phyloP scores from a whole-genome alignment of 1,140 invertebrate genomes.

The Hyposmocoma kahamanoa region DNA sequence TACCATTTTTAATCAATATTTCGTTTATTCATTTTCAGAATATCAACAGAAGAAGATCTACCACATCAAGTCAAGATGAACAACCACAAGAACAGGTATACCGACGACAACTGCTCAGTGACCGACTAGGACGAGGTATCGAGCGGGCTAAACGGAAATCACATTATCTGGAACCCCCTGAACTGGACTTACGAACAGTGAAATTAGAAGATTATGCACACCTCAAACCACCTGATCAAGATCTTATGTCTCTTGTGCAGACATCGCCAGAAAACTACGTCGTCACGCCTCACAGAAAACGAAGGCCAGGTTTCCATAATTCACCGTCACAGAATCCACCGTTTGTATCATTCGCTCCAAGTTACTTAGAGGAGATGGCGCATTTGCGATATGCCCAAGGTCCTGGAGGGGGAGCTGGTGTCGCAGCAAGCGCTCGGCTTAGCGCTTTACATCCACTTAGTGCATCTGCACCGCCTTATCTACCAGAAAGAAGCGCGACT shows the following conservation, averaged over 20 bases:
- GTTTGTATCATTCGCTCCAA: slow-evolving; percentile 85
- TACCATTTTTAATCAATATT: slow-evolving; percentile 6
- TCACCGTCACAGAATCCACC: slow-evolving; percentile 88
- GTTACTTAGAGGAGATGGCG: slow-evolving; percentile 79
- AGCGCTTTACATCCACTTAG: slow-evolving; percentile 78
- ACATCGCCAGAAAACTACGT: slow-evolving; percentile 83
- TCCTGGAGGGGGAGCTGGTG: slow-evolving; percentile 54
- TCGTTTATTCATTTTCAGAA: slow-evolving; percentile 38
- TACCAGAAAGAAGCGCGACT: slow-evolving; percentile 75
- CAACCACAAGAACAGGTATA: slow-evolving; percentile 62
- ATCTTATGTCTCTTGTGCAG: slow-evolving; percentile 77
- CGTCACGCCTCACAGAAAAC: slow-evolving; percentile 87
- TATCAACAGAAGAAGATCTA: slow-evolving; percentile 62
- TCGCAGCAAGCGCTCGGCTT: slow-evolving; percentile 48
- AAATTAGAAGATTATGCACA: slow-evolving; percentile 76
- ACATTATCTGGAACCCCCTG: slow-evolving; percentile 76
- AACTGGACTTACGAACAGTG: slow-evolving; percentile 73
- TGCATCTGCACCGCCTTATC: slow-evolving; percentile 80
- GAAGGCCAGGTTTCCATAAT: slow-evolving; percentile 88
- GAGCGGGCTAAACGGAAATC: slow-evolving; percentile 79
- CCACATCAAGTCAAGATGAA: slow-evolving; percentile 70
- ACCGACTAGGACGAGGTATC: slow-evolving; percentile 73
- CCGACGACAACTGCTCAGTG: slow-evolving; percentile 60
- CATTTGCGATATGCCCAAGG: slow-evolving; percentile 67
- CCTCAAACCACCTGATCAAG: slow-evolving; percentile 77